Conservation (phyloP, 2,797 vertebrate genomes). For the Sebastes goodei region DNA sequence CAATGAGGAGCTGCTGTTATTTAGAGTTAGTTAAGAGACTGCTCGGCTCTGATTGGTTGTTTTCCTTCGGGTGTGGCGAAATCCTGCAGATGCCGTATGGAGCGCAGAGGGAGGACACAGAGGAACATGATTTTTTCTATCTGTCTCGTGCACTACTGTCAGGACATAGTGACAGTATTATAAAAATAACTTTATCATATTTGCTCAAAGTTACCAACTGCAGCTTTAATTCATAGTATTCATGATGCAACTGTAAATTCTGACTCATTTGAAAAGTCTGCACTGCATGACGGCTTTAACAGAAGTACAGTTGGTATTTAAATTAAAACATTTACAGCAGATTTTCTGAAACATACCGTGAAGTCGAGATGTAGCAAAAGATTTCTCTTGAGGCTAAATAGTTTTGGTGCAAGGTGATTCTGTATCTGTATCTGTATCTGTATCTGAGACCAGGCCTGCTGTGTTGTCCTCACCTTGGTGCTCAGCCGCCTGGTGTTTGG, state of each 20-base stretch:
- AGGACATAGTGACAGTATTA: background rate
- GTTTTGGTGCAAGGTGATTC: background rate
- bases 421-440: background rate
- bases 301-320: background rate
- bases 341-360: too few relatives aligned
- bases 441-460: too few relatives aligned
- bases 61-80: too few relatives aligned
- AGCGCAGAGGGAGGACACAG: too few relatives aligned
- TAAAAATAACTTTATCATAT: background rate
- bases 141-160: background rate
- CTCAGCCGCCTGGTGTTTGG: constrained; percentile 84
- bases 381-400: background rate
- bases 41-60: too few relatives aligned
- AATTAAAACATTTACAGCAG: background rate
- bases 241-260: background rate
- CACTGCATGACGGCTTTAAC: background rate
- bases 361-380: too few relatives aligned
- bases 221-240: background rate
- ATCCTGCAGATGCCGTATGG: too few relatives aligned
- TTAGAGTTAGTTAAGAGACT: background rate
- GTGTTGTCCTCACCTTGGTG: constrained; percentile 81
- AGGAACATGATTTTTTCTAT: background rate
- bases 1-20: background rate
- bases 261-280: background rate
- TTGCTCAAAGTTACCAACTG: background rate